Percentiles rank a stretch among this genome's conserved stretches.
These are phyloP conservation scores for Esperia sulphurella DNA, from an alignment of 2,888 invertebrate species.

Conservation along the genomic window DNA sequence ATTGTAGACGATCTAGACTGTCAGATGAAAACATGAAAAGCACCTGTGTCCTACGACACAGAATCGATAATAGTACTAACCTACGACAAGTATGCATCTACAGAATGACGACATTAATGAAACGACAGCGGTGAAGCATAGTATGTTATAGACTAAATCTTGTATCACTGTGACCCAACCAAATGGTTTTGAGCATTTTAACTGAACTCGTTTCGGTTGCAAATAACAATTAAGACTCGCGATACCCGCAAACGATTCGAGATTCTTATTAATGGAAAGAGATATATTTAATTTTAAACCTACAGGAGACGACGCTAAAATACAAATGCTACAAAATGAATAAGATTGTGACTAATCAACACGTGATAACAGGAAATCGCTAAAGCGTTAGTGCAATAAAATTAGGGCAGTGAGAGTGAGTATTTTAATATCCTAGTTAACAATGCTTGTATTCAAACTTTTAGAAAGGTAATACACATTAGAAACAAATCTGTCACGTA, in stretches of 20 bases:
- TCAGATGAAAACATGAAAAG: no score
- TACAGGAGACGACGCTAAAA: conserved; percentile 1
- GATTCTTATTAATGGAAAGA: not conserved
- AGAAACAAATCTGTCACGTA: no score
- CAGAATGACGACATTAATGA: no score
- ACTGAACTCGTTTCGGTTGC: not conserved
- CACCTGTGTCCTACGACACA: no score
- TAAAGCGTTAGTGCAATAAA: conserved; percentile 28
- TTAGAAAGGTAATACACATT: no score
- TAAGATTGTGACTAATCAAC: conserved; percentile 37
- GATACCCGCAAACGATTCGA: not conserved
- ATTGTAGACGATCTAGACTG: no score
- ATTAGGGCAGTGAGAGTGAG: not conserved
- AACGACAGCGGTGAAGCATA: no score
- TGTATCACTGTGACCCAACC: not conserved
- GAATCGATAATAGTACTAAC: no score
- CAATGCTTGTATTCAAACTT: no score
- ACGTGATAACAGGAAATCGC: conserved; percentile 50
- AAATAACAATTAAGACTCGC: not conserved
- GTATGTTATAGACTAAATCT: not conserved
- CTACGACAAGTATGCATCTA: no score
- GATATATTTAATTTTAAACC: conserved; percentile 1
- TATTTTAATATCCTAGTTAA: not conserved
- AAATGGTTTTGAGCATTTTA: not conserved
- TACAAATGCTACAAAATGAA: conserved; percentile 28